Conservation (phyloP, 2,888 invertebrate species). For the Bombylius major region DNA sequence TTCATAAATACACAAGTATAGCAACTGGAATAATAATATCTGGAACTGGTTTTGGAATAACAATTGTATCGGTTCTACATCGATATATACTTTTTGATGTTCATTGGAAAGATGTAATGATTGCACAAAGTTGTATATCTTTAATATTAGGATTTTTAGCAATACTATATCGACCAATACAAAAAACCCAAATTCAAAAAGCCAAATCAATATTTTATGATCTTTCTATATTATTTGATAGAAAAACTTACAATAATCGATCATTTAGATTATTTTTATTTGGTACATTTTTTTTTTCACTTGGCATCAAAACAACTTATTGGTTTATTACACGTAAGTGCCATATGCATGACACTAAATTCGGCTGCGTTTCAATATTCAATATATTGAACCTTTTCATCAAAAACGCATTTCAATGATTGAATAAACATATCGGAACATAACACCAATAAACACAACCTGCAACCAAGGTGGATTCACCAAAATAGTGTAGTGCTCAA, state of each 20-base stretch:
- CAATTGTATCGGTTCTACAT: conserved; percentile 46
- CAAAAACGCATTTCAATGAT: not conserved
- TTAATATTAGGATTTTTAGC: conserved; percentile 17
- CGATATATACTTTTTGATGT: conserved; percentile 37
- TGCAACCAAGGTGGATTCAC: too few relatives aligned
- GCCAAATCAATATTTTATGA: too few relatives aligned
- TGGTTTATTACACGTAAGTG: conserved; percentile 42
- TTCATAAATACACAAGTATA: conserved; percentile 57
- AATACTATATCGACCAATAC: conserved; percentile 21
- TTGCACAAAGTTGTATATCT: conserved; percentile 37
- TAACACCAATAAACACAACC: too few relatives aligned
- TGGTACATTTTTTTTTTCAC: conserved; percentile 53
- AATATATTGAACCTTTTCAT: too few relatives aligned
- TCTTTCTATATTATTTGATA: conserved; percentile 26
- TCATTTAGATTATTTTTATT: conserved; percentile 31
- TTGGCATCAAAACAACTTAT: conserved; percentile 71
- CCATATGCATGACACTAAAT: not conserved
- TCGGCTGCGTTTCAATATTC: too few relatives aligned
- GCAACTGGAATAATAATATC: conserved; percentile 62
- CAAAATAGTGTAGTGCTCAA: too few relatives aligned
- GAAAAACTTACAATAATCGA: conserved; percentile 21
- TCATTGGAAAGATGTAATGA: conserved; percentile 47
- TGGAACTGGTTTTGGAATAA: conserved; percentile 56
- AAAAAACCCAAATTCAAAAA: not conserved
- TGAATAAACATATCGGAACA: too few relatives aligned